phyloP scores from a whole-genome alignment of 2,797 vertebrate genomes.

The Neopelma chrysocephalum region DNA sequence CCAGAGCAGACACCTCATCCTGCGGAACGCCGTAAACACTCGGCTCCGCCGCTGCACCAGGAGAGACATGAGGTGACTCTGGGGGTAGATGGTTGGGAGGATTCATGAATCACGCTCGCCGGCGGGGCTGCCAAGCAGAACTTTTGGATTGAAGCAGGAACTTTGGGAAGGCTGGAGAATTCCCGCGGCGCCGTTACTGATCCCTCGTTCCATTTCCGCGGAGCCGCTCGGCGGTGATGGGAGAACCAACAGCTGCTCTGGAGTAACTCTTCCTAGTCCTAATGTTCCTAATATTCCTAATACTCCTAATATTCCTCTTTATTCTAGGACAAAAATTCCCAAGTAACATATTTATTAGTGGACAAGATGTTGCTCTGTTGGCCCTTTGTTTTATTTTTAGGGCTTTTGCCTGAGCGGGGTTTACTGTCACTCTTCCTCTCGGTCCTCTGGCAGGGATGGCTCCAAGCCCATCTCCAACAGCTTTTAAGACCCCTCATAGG shows the following conservation, averaged over 20 bases:
- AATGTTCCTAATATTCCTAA: not conserved
- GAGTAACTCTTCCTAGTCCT: not conserved
- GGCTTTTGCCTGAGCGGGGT: not conserved
- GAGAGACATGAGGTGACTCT: conserved; percentile 14
- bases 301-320: not conserved
- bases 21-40: not conserved
- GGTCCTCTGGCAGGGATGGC: not conserved
- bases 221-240: not conserved
- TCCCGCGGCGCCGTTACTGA: not conserved
- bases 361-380: not conserved
- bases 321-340: not conserved
- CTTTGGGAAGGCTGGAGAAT: not conserved
- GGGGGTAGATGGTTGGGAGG: not conserved
- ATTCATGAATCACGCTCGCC: conserved; percentile 8
- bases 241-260: not conserved
- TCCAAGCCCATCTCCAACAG: not conserved
- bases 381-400: not conserved
- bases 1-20: conserved; percentile 56
- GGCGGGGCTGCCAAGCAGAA: conserved; percentile 2
- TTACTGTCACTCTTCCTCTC: not conserved
- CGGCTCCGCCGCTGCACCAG: not conserved
- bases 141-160: not conserved
- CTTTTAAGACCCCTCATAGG: not conserved
- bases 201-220: not conserved
- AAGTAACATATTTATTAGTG: not conserved